Evolutionary conservation across 2,888 invertebrate species (phyloP).

Genomic region (Toxonevra muliebris): DNA sequence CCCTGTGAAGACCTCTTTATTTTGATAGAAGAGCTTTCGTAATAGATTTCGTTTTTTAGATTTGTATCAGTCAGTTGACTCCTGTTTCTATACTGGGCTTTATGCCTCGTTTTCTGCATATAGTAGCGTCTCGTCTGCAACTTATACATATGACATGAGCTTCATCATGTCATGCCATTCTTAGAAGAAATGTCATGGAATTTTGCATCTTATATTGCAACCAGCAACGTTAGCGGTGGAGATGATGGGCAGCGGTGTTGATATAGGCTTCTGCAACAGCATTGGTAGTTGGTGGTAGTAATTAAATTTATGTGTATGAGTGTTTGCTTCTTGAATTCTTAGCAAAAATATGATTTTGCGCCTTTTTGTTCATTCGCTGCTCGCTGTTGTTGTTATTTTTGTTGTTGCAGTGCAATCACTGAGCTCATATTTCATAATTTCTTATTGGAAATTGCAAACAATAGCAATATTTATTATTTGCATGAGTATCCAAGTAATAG

Average conservation of each 20-base stretch:
- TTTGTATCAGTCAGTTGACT: too few relatives aligned
- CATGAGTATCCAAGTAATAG: too few relatives aligned
- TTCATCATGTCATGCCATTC: neutral
- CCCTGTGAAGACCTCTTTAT: too few relatives aligned
- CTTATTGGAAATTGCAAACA: neutral
- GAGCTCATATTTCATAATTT: slow-evolving; percentile 43
- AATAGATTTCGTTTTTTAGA: too few relatives aligned
- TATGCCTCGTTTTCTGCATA: neutral
- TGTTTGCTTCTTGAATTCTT: slow-evolving; percentile 45
- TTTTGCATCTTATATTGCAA: neutral
- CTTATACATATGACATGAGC: neutral
- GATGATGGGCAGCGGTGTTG: slow-evolving; percentile 33
- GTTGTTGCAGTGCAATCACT: slow-evolving; percentile 38
- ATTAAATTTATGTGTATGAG: slow-evolving; percentile 54
- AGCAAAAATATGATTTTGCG: slow-evolving; percentile 43
- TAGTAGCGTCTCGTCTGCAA: neutral
- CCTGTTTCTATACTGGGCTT: too few relatives aligned
- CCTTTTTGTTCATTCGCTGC: neutral
- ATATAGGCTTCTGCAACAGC: slow-evolving; percentile 13
- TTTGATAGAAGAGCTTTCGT: too few relatives aligned
- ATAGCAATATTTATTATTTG: neutral
- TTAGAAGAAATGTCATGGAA: too few relatives aligned
- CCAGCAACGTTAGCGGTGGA: slow-evolving; percentile 14
- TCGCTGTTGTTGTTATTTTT: slow-evolving; percentile 18
- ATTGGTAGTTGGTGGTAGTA: slow-evolving; percentile 42